phyloP scores from a whole-genome alignment of 2,888 invertebrate genomes.

The Oasisia sp. region DNA sequence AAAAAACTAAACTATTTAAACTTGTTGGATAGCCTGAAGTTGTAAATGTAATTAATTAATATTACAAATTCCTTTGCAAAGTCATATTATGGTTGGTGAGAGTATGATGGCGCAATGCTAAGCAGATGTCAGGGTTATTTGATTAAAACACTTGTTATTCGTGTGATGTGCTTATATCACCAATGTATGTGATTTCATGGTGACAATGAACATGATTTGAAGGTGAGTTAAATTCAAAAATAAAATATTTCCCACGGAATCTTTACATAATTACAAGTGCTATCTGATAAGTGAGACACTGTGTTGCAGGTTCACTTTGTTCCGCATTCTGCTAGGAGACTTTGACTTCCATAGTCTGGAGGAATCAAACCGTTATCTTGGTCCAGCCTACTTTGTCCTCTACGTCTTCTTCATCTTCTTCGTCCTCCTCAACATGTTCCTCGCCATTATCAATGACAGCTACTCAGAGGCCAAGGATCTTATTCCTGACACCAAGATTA shows the following conservation, averaged over 20 bases:
- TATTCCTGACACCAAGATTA: constrained; percentile 66
- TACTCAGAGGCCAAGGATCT: constrained; percentile 76
- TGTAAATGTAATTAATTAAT: too few species aligned
- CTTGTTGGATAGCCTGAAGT: too few species aligned
- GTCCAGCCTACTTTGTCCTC: constrained; percentile 76
- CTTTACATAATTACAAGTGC: not conserved
- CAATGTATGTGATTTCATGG: too few species aligned
- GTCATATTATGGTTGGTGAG: too few species aligned
- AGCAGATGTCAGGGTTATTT: too few species aligned
- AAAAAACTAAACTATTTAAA: not conserved
- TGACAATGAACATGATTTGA: too few species aligned
- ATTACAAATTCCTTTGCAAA: too few species aligned
- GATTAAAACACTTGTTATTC: too few species aligned
- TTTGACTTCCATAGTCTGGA: constrained; percentile 75
- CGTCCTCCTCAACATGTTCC: constrained; percentile 78
- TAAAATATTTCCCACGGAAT: too few species aligned
- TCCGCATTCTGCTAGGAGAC: constrained; percentile 77
- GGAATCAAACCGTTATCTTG: constrained; percentile 73
- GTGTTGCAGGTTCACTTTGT: constrained; percentile 69
- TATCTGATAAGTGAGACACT: not conserved
- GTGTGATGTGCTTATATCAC: too few species aligned
- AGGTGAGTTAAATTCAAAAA: too few species aligned
- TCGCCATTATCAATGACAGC: constrained; percentile 79
- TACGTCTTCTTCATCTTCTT: constrained; percentile 79
- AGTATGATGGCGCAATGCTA: too few species aligned